Conservation (phyloP, 2,888 invertebrate species). For the Tuberolachnus salignus region DNA sequence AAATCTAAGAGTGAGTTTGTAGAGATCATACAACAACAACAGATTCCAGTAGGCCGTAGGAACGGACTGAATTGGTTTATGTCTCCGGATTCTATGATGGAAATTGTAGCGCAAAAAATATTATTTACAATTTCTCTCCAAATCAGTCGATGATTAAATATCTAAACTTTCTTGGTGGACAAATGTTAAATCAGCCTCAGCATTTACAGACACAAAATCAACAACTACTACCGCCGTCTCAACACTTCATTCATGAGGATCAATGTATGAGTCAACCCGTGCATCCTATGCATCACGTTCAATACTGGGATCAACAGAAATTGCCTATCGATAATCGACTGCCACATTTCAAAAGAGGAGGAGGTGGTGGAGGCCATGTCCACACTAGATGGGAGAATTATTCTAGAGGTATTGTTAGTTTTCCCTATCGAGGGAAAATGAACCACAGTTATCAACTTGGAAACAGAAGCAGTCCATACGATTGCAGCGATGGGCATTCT, state of each 20-base stretch:
- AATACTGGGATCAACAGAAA: background rate
- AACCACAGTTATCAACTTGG: background rate
- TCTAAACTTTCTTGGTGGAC: background rate
- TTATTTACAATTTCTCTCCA: background rate
- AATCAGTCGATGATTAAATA: background rate
- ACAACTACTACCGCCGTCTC: background rate
- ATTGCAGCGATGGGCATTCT: background rate
- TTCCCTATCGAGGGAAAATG: background rate
- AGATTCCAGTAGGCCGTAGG: background rate
- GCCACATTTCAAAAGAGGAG: background rate
- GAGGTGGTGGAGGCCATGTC: background rate
- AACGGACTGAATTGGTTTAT: background rate
- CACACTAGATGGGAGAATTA: background rate
- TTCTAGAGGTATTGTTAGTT: background rate
- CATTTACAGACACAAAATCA: background rate
- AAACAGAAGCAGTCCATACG: background rate
- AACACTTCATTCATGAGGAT: background rate
- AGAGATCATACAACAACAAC: conserved; percentile 64
- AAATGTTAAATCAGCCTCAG: background rate
- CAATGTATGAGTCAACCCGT: background rate
- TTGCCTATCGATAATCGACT: background rate
- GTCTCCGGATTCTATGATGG: background rate
- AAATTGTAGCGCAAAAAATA: background rate
- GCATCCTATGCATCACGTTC: background rate
- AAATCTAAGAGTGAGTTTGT: too few species aligned